Evolutionary conservation across 2,797 vertebrate genomes (phyloP), one percentile per base, ranked within the genome.

Genomic region (Ispidina picta): DNA sequence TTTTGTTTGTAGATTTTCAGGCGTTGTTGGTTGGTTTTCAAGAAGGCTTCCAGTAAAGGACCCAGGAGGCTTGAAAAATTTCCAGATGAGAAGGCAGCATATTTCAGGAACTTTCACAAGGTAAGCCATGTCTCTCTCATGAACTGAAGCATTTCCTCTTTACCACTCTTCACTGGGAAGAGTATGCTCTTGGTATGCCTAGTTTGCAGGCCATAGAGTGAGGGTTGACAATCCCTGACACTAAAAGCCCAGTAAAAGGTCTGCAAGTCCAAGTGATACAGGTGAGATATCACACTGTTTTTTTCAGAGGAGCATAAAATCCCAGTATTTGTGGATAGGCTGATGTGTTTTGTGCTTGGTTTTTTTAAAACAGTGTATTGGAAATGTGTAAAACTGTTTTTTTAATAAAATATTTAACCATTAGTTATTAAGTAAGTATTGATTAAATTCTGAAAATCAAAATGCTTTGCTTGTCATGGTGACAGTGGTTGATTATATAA

Each of bases 41-140:
- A 99, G 97, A 99, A 99, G 92, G 99, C 99, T 44, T 99, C 99
- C 56, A 99, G 99, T 97, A 99, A 99, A 98, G 99, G 99, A 81
- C 99, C 99, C 19, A 97, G 99, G 59, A 98, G 99, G 81, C 97
- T 99, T 94, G 99, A 99, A 97, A 99, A 99, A 96, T 99, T 99
- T 97, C 98, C 99, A 25, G 99, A 99, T 93, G 99, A 99, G 96
- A 99, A 99, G 93, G 99, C 99, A 76, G 99, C 99, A 5, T 99
- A 99, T 97, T 99, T 99, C 97, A 98, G 99, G 96, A 99, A 98
- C 97, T 99, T 99, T 95, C 99, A 99, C 95, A 99, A 99, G 98
- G 99, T 99, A 95, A 93, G 92, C 81, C 33, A 23, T 66, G 39
- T 25, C 29, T 74, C 75, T 79, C 46, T 68, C 1, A 1, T 90